phyloP scores from a whole-genome alignment of 2,888 invertebrate genomes.

The Nebria brevicollis region DNA sequence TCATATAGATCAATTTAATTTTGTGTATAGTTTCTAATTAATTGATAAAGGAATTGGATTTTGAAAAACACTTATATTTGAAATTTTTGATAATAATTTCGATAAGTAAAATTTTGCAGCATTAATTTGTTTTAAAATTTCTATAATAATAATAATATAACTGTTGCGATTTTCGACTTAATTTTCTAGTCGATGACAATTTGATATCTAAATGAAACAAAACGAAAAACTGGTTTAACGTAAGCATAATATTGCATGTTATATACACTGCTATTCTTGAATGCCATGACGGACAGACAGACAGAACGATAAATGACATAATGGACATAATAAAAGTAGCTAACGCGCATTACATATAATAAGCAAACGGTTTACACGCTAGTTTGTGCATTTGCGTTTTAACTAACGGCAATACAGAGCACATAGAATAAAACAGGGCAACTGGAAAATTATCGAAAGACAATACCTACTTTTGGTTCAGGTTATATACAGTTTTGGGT shows the following conservation, averaged over 20 bases:
- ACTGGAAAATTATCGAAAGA: not conserved
- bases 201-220: not conserved
- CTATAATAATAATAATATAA: not conserved
- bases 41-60: too few relatives aligned
- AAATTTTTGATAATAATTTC: too few relatives aligned
- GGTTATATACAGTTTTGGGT: too few relatives aligned
- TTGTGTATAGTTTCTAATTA: too few relatives aligned
- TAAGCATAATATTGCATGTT: not conserved
- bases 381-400: not conserved
- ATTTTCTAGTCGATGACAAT: not conserved
- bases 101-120: too few relatives aligned
- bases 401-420: not conserved
- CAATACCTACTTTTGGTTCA: too few relatives aligned
- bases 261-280: slow-evolving; percentile 1
- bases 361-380: not conserved
- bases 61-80: too few relatives aligned
- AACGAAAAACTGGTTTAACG: not conserved
- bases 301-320: not conserved
- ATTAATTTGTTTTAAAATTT: too few relatives aligned
- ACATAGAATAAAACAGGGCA: not conserved
- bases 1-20: too few relatives aligned
- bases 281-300: slow-evolving; percentile 1
- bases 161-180: not conserved
- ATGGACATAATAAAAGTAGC: not conserved
- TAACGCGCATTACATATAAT: not conserved